A percentile compares a stretch with the other conserved stretches of the same genome.
These are phyloP conservation scores for Cryptotermes secundus DNA, from an alignment of 1,140 invertebrate genomes.

Conservation along the genomic window DNA sequence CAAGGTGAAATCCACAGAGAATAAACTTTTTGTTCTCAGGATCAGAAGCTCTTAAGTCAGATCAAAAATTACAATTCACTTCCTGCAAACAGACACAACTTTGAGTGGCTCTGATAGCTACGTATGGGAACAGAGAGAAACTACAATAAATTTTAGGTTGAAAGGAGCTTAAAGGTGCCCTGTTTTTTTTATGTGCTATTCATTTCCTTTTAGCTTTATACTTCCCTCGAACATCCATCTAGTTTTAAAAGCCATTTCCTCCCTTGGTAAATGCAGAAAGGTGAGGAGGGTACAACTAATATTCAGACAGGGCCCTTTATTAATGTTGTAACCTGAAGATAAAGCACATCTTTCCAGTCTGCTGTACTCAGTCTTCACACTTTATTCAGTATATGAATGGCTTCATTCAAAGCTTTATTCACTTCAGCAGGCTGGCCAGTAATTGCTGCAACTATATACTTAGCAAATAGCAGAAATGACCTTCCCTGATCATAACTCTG, in stretches of 20 bases:
- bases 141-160: too few relatives aligned
- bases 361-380: constrained; percentile 69
- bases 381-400: constrained; percentile 62
- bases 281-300: too few relatives aligned
- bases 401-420: constrained; percentile 58
- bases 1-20: too few relatives aligned
- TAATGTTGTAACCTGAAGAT: constrained; percentile 59
- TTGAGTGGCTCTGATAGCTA: too few relatives aligned
- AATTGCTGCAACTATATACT: constrained; percentile 52
- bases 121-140: too few relatives aligned
- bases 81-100: too few relatives aligned
- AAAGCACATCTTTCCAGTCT: constrained; percentile 70
- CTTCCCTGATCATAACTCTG: constrained; percentile 73
- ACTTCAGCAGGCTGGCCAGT: constrained; percentile 46
- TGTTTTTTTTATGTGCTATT: too few relatives aligned
- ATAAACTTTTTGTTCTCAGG: too few relatives aligned
- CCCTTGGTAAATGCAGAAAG: neutral
- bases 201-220: neutral
- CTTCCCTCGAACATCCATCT: constrained; percentile 17
- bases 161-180: too few relatives aligned
- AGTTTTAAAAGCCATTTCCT: neutral
- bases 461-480: constrained; percentile 53
- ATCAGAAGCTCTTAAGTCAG: too few relatives aligned
- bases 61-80: too few relatives aligned
- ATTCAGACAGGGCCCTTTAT: neutral